Evolutionary conservation across 92 coral and sea anemone species (phyloP).

Genomic region (Hydrozoanthus gracilis): DNA sequence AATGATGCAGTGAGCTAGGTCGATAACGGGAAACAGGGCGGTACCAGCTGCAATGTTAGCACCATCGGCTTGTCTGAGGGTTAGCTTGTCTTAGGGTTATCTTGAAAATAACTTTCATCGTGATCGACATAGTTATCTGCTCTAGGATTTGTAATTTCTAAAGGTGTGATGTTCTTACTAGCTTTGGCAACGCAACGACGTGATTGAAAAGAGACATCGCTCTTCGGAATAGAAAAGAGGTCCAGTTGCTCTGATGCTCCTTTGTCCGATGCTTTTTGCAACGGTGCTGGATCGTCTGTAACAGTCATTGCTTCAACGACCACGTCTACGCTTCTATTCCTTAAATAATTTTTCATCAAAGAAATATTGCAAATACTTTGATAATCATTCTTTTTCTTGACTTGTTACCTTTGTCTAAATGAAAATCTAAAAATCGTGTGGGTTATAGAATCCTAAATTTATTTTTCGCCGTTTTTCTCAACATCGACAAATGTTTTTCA

Average conservation of each 20-base stretch:
- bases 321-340: background rate
- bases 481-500: background rate
- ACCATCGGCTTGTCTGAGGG: slow-evolving; percentile 4
- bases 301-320: background rate
- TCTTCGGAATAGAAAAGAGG: background rate
- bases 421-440: background rate
- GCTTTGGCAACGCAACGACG: background rate
- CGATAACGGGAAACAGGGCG: too few relatives aligned
- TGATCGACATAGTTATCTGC: background rate
- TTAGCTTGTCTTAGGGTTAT: background rate
- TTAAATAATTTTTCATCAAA: background rate
- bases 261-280: background rate
- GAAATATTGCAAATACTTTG: too few relatives aligned
- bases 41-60: background rate
- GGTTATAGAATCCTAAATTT: background rate
- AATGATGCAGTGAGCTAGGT: background rate
- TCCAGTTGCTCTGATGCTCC: background rate
- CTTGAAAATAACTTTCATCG: background rate
- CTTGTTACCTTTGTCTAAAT: background rate
- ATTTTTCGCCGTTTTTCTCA: background rate
- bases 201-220: background rate
- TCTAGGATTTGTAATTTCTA: background rate
- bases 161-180: background rate
- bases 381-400: background rate
- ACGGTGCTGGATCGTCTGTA: background rate